These are phyloP conservation scores for Ibidorhyncha struthersii DNA, from an alignment of 2,113 vertebrate species.

Conservation along the genomic window DNA sequence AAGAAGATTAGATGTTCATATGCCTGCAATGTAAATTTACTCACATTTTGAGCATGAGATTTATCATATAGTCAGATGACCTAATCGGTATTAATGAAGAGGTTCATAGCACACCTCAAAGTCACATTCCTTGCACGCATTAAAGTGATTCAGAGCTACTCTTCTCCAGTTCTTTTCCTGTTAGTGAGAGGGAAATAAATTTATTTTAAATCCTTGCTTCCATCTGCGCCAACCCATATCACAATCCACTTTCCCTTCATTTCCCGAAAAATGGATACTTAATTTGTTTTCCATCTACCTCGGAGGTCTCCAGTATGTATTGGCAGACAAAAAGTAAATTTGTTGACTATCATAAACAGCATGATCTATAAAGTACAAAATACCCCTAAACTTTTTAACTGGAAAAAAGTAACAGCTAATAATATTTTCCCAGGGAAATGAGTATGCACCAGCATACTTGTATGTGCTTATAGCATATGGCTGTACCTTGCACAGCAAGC, in stretches of 20 bases:
- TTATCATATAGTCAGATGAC: background rate
- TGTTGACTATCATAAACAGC: background rate
- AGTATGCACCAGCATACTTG: background rate
- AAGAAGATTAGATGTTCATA: background rate
- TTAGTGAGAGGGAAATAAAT: background rate
- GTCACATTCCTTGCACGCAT: background rate
- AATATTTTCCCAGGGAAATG: background rate
- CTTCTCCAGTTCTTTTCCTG: background rate
- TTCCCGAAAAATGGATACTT: background rate
- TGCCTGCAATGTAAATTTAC: background rate
- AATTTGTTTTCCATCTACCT: background rate
- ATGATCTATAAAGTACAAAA: background rate
- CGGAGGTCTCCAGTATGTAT: background rate
- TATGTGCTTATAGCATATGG: background rate
- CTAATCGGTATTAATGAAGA: background rate
- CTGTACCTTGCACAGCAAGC: background rate
- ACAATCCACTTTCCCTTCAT: background rate
- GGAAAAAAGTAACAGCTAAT: background rate
- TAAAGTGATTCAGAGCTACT: slow-evolving; percentile 3
- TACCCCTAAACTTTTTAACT: background rate
- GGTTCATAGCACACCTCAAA: background rate
- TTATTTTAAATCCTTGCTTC: background rate
- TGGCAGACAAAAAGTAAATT: background rate
- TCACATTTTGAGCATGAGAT: background rate
- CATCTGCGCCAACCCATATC: background rate